Evolutionary conservation across 2,888 invertebrate species (phyloP), one percentile per base, ranked within the genome.

Genomic region (Sarcophaga subvicina): DNA sequence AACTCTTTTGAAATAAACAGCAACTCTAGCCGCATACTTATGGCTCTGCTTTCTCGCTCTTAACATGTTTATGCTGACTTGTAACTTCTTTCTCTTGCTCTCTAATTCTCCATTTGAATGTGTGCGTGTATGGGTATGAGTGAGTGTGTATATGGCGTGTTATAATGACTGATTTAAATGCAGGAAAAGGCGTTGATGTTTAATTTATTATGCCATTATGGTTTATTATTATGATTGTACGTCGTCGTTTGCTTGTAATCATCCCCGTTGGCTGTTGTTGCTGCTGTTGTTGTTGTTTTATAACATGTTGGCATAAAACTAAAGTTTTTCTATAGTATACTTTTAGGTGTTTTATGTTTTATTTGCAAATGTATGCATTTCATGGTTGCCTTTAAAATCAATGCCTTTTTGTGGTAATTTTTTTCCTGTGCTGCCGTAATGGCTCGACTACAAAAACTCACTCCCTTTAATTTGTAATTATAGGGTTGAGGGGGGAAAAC

Each of bases 121-220:
- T 17, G 17, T 14, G 54, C 3, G 54, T 54, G 54, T 54, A 0
- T 54, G 12, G 14, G 49, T 54, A 17, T 54, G 54, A 0, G 75
- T 14, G 25, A 12, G n/a, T 27, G 4, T 20, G 37, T 37, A 37
- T 37, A 37, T 37, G 37, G 37, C 66, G 66, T 25, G 14, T 62
- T 54, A 14, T 54, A 78, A 83, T 78, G 78, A 87, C 84, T 87
- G 79, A 82, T 82, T 87, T 84, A 79, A 87, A 84, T 82, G 84
- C 84, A 81, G 84, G 78, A 82, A 84, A 82, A 84, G 87, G 87
- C 84, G 87, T 87, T 87, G 87, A 87, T 87, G 81, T 87, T 87
- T 87, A 87, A 84, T 84, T 87, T 87, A 84, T 87, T 84, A 79
- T 81, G 63, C 79, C 79, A 87, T 87, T 84, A 84, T 79, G 84